A percentile compares a stretch with the other conserved stretches of the same genome.
Conservation (phyloP, 2,888 invertebrate species). For the Yponomeuta evonymella region DNA sequence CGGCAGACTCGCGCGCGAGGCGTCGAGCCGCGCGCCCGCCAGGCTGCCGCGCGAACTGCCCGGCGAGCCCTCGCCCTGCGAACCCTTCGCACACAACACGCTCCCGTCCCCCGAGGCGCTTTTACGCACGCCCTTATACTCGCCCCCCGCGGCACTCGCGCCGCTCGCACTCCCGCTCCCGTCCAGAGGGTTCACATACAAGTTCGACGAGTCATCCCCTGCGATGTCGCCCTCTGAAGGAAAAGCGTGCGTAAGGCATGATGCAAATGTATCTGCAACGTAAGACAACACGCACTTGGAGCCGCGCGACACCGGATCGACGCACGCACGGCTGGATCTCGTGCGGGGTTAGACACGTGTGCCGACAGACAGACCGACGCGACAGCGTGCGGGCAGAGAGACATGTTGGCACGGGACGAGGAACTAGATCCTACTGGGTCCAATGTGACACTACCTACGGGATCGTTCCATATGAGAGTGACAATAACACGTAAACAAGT, state of each 20-base stretch:
- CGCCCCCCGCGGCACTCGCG: conserved; percentile 43
- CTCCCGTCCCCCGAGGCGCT: conserved; percentile 87
- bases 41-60: conserved; percentile 65
- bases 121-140: conserved; percentile 82
- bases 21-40: conserved; percentile 46
- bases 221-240: conserved; percentile 89
- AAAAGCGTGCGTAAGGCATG: conserved; percentile 97
- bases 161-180: conserved; percentile 74
- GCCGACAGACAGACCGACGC: background rate
- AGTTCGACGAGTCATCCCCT: conserved; percentile 85
- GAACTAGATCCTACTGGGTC: conserved; percentile 18
- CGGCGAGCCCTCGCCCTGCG: conserved; percentile 73
- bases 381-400: conserved; percentile 18
- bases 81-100: conserved; percentile 78
- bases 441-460: conserved; percentile 18
- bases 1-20: conserved; percentile 63
- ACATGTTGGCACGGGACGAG: conserved; percentile 22
- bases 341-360: background rate
- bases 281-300: conserved; percentile 72
- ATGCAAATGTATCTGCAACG: conserved; percentile 96
- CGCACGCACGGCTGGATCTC: conserved; percentile 31
- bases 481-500: conserved; percentile 20
- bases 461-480: conserved; percentile 24
- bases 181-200: conserved; percentile 92
- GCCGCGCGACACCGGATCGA: conserved; percentile 43